Base-by-base conservation (phyloP, 2,113 vertebrate species). In the Theristicus caerulescens region DNA sequence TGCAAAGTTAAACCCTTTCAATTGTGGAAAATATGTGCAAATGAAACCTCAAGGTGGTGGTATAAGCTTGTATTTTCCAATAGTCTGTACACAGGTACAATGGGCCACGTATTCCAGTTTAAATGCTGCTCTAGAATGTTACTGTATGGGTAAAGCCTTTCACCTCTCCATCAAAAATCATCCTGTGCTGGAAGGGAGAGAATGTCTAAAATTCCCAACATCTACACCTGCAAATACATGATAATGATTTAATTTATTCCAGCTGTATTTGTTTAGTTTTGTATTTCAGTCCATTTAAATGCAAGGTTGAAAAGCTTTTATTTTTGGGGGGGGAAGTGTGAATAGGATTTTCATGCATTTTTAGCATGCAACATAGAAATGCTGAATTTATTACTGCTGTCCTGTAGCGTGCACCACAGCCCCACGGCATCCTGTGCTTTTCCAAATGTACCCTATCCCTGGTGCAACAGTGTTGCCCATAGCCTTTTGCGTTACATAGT, bases 311-410 rank as follows among this genome's bases (percentile, higher is more conserved):
- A 87, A 84, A 27, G 9, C 7, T 70, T 55, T 51, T 46, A 12
- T n/a, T 81, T 51, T n/a, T 9, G 7, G 9, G 5, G 8, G 7
- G 13, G 18, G 3, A 19, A 22, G 19, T 0, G 1, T 38, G 38
- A 54, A 11, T 76, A 57, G 34, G 22, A 59, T 76, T 88, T 85
- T 55, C 1, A 3, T 70, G 26, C 4, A 36, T 70, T n/a, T 74
- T 81, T 81, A 65, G 8, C 26, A 38, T 38, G 9, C 29, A 54
- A 15, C 6, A 13, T 16, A 24, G 54, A 62, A 91, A 88, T 38
- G 14, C 10, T 51, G 47, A n/a, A 26, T 73, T 69, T 87, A 55
- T 66, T 83, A 15, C 16, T 67, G 32, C 24, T 81, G 42, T 54
- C 36, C 10, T 31, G 38, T 59, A 55, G 13, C 1, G 3, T n/a